phyloP scores from a whole-genome alignment of 2,113 vertebrate species.

The Oncorhynchus tshawytscha region DNA sequence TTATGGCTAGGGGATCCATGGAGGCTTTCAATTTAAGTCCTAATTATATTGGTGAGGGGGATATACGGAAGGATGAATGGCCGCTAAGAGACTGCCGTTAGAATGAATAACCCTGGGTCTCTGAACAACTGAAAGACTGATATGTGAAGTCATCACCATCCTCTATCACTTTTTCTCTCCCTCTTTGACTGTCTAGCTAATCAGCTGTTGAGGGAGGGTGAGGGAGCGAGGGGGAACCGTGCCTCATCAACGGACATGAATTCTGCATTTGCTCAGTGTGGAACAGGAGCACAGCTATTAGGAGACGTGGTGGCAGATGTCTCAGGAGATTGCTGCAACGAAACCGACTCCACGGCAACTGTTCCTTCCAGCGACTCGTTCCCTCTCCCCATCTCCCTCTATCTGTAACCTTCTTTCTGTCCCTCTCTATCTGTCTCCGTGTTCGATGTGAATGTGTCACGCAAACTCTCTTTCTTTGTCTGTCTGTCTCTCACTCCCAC shows the following conservation, averaged over 20 bases:
- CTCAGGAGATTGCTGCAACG: slow-evolving; percentile 58
- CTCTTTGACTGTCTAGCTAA: slow-evolving; percentile 32
- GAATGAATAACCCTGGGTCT: slow-evolving; percentile 67
- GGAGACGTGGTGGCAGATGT: slow-evolving; percentile 65
- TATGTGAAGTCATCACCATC: slow-evolving; percentile 54
- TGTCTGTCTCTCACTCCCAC: slow-evolving; percentile 46
- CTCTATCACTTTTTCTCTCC: slow-evolving; percentile 12
- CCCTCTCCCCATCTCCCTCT: slow-evolving; percentile 10
- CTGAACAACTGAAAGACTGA: slow-evolving; percentile 50
- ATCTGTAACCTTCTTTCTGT: slow-evolving; percentile 46
- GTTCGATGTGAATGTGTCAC: not conserved
- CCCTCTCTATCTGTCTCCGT: not conserved
- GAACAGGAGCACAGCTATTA: slow-evolving; percentile 52
- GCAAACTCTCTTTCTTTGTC: slow-evolving; percentile 27
- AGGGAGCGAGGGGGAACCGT: not conserved
- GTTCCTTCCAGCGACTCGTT: not conserved
- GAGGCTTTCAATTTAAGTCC: slow-evolving; percentile 76
- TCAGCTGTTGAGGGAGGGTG: slow-evolving; percentile 35
- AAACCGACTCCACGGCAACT: slow-evolving; percentile 60
- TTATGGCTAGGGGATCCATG: slow-evolving; percentile 68
- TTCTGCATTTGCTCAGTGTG: slow-evolving; percentile 61
- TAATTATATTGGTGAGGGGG: slow-evolving; percentile 76
- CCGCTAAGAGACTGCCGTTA: slow-evolving; percentile 47
- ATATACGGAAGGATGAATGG: slow-evolving; percentile 60
- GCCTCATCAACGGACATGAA: slow-evolving; percentile 62